A percentile compares a stretch with the other conserved stretches of the same genome.
Conservation (phyloP, 2,113 vertebrate genomes). For the Columbina picui region DNA sequence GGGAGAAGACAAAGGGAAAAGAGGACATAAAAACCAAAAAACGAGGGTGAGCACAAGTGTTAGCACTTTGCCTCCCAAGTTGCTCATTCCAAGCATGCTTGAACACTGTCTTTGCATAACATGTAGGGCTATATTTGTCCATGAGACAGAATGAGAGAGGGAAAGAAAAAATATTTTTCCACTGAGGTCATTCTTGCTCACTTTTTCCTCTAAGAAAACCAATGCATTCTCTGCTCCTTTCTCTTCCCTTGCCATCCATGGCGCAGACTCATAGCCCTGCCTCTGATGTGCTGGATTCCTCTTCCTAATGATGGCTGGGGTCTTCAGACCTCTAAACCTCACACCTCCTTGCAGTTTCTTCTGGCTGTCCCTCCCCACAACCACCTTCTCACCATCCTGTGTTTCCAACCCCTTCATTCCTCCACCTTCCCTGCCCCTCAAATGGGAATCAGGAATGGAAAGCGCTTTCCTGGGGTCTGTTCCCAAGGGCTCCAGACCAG, state of each 20-base stretch:
- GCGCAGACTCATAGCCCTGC: background rate
- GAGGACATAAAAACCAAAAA: background rate
- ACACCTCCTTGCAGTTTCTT: background rate
- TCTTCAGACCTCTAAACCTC: background rate
- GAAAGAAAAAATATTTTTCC: constrained; percentile 60
- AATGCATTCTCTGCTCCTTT: background rate
- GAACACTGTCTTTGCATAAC: constrained; percentile 6
- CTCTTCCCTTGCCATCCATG: background rate
- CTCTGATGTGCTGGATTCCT: background rate
- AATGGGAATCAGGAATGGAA: background rate
- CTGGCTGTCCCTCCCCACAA: background rate
- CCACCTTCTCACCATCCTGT: background rate
- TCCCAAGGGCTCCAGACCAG: background rate
- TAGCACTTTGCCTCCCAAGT: constrained; percentile 27
- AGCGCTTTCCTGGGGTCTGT: background rate
- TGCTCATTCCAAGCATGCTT: constrained; percentile 49
- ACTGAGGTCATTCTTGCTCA: constrained; percentile 62
- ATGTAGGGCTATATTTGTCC: constrained; percentile 57
- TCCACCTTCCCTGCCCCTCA: background rate
- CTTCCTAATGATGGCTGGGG: background rate
- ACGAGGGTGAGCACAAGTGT: background rate
- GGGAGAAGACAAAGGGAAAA: background rate
- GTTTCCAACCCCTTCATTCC: background rate
- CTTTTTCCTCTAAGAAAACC: constrained; percentile 62
- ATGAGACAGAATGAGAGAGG: constrained; percentile 27